Base-by-base conservation (phyloP, 2,888 invertebrate species). In the Xanthorhoe spadicearia region DNA sequence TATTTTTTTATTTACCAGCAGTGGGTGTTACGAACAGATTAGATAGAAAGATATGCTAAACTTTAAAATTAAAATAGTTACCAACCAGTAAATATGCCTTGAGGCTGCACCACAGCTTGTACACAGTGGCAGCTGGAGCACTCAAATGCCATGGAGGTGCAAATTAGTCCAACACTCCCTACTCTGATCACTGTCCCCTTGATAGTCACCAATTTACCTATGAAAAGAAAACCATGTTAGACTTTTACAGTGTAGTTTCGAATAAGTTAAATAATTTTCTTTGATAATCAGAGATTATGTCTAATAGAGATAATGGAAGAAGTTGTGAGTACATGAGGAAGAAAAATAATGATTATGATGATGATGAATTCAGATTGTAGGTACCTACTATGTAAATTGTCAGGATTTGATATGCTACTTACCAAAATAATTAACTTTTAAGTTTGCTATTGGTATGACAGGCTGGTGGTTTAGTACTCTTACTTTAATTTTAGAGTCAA, bases 151-250 rank as follows among this genome's bases (percentile, higher is more conserved):
- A 98, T 94, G 85, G 96, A 96, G 7, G 95, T 95, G 74, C 96
- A 96, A 19, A 96, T 89, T 0, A 97, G 95, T 68, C 96, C 96
- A 0, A 96, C 94, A 79, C 95, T 95, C 15, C 97, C 95, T 3
- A 97, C 96, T 83, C 96, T 94, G 68, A 97, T 96, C 0, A 98
- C 97, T 50, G 97, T 97, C 0, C 98, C 98, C 81, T 96, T 95
- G 2, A 98, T 94, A 28, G 96, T 95, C 23, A 97, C 95, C 72
- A 98, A 83, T 86, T 96, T 96, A 5, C 95, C 96, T 95, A 78
- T 67, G 87, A 82, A 58, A 65, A 23, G 9, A 60, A 18, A 49
- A 18, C 48, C 1, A 23, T 23, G 4, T 23, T 3, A 23, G 23
- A 23, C 23, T 23, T 23, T 23, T 23, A 23, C 23, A 23, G 4